These are phyloP conservation scores for Platypus cylindrus DNA, from an alignment of 2,888 invertebrate species.

Conservation along the genomic window DNA sequence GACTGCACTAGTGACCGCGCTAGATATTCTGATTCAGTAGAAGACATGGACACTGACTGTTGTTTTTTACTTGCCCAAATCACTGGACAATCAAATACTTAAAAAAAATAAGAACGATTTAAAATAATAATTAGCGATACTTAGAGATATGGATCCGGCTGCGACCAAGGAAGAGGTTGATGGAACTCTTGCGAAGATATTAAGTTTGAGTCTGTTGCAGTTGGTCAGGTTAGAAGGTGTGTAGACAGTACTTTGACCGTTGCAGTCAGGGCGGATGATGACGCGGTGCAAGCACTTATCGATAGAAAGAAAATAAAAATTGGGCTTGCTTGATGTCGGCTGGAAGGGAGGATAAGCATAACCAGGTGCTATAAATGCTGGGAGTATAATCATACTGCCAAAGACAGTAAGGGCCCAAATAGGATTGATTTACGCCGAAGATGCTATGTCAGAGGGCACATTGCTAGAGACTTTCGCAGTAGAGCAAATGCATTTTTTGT, in stretches of 20 bases:
- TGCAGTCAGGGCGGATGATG: neutral
- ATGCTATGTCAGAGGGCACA: constrained; percentile 6
- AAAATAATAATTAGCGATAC: too few relatives aligned
- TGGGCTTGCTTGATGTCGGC: neutral
- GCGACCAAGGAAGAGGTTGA: too few relatives aligned
- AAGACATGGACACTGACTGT: constrained; percentile 10
- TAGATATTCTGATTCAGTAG: constrained; percentile 22
- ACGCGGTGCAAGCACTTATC: neutral
- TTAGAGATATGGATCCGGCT: too few relatives aligned
- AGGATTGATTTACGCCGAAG: constrained; percentile 3
- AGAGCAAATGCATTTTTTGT: too few relatives aligned
- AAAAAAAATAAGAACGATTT: too few relatives aligned
- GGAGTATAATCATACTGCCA: neutral
- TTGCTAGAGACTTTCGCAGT: too few relatives aligned
- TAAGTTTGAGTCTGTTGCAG: too few relatives aligned
- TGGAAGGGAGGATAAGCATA: neutral
- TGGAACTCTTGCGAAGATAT: too few relatives aligned
- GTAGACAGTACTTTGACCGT: neutral
- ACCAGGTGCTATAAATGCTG: neutral
- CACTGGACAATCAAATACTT: constrained; percentile 19
- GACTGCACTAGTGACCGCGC: constrained; percentile 19
- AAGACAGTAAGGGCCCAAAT: constrained; percentile 2
- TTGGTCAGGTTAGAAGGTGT: too few relatives aligned
- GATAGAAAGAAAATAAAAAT: neutral
- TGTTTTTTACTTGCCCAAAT: constrained; percentile 24